Evolutionary conservation across 2,888 invertebrate genomes (phyloP), one percentile per base, ranked within the genome.

Genomic region (Erebia ligea): DNA sequence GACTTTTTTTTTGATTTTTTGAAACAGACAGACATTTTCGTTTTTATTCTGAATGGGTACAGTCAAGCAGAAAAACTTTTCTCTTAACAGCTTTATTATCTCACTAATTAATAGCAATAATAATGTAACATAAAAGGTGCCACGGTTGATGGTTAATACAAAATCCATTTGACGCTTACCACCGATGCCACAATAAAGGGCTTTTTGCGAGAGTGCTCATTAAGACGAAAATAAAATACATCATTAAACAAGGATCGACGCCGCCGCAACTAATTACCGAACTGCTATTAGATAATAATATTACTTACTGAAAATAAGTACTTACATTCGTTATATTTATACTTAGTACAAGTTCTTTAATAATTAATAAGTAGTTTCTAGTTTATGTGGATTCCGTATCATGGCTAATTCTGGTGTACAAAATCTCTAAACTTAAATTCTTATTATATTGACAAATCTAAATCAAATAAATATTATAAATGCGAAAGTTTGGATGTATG

Each of bases 181-280:
- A 45, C 54, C 54, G 54, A 54, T 34, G 17, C 64, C 64, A 64
- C 48, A 48, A 61, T 61, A 81, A 81, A 79, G 80, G 50, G 48
- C 82, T 83, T 85, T 84, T 83, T 84, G 79, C 82, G 79, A 79
- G 82, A 87, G 84, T 86, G 84, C 83, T 87, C 87, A 86, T 88
- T 88, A 87, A 81, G 79, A 80, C 79, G 77, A 81, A 84, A 85
- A 85, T 83, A 80, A 84, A 84, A 77, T 77, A 77, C 76, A 74
- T 79, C 80, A 83, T 84, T 82, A 85, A 82, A 78, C 82, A 77
- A 77, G 79, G 75, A 66, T 79, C 79, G 81, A 78, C 73, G 72
- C 68, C 72, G 73, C 76, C 84, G 45, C 48, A 62, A 21, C 62
- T 82, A 86, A 87, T 83, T 81, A 80, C 74, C 76, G 76, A 75